Percentiles rank a stretch among this genome's conserved stretches.
Conservation (phyloP, 2,113 vertebrate genomes). For the Axis porcinus region DNA sequence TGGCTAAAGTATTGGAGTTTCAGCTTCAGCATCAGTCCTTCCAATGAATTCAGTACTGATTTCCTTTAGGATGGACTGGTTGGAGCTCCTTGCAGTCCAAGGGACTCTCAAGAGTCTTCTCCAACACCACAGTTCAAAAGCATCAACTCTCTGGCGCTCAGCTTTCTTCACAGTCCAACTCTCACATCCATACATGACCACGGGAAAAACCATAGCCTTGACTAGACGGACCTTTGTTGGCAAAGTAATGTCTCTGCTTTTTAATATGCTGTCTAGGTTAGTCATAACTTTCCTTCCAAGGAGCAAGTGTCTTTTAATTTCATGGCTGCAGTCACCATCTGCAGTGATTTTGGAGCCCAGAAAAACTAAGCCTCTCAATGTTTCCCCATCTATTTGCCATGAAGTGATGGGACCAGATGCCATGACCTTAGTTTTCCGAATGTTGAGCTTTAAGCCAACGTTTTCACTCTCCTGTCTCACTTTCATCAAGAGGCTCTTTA, state of each 20-base stretch:
- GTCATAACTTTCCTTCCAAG: background rate
- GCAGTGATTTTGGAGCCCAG: background rate
- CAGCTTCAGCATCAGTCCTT: background rate
- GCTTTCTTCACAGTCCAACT: background rate
- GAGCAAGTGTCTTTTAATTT: background rate
- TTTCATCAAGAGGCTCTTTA: background rate
- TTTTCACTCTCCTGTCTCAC: background rate
- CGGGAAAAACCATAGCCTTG: background rate
- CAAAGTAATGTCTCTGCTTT: background rate
- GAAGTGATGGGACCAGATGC: background rate
- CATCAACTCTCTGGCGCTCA: background rate
- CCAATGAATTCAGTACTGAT: background rate
- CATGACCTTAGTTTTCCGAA: background rate
- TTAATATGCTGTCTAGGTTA: background rate
- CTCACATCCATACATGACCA: background rate
- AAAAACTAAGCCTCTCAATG: background rate
- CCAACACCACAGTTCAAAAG: background rate
- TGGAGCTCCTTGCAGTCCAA: background rate
- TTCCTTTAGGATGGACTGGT: background rate
- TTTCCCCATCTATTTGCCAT: background rate
- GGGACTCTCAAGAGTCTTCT: background rate
- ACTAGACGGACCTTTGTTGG: fast-evolving
- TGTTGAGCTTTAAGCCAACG: background rate
- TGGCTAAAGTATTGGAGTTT: background rate
- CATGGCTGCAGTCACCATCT: background rate